Evolutionary conservation across 1,140 invertebrate genomes (phyloP).

Genomic region (Trichoplusia ni): DNA sequence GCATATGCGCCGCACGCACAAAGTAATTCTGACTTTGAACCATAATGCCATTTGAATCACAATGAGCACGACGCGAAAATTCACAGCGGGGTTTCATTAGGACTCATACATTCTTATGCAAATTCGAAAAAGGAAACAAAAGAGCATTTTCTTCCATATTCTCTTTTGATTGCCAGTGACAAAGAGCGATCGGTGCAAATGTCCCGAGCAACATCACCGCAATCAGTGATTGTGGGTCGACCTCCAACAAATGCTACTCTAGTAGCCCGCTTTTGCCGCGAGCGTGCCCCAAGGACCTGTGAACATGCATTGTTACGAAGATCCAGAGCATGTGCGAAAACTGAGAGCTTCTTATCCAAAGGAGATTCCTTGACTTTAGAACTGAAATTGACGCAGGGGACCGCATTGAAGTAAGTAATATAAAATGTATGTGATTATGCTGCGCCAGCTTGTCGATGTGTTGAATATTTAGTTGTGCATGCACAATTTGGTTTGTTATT

Average conservation of each 20-base stretch:
- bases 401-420: conserved; percentile 87
- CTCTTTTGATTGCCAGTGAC: too few relatives aligned
- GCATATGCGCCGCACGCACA: too few relatives aligned
- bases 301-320: conserved; percentile 86
- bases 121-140: too few relatives aligned
- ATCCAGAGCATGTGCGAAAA: conserved; percentile 87
- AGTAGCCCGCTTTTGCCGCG: conserved; percentile 89
- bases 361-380: conserved; percentile 91
- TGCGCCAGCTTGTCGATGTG: neutral
- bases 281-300: conserved; percentile 88
- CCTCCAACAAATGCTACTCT: conserved; percentile 86
- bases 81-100: too few relatives aligned
- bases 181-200: conserved; percentile 76
- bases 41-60: too few relatives aligned
- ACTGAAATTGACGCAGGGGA: conserved; percentile 90
- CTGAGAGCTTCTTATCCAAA: conserved; percentile 92
- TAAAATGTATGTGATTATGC: neutral
- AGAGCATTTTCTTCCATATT: too few relatives aligned
- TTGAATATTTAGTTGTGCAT: too few relatives aligned
- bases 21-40: too few relatives aligned
- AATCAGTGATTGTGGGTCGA: conserved; percentile 78
- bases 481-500: too few relatives aligned
- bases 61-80: too few relatives aligned
- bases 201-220: conserved; percentile 74
- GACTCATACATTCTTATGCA: too few relatives aligned